These are phyloP conservation scores for Mythimna ferrago DNA, from an alignment of 2,888 invertebrate species.

Conservation along the genomic window DNA sequence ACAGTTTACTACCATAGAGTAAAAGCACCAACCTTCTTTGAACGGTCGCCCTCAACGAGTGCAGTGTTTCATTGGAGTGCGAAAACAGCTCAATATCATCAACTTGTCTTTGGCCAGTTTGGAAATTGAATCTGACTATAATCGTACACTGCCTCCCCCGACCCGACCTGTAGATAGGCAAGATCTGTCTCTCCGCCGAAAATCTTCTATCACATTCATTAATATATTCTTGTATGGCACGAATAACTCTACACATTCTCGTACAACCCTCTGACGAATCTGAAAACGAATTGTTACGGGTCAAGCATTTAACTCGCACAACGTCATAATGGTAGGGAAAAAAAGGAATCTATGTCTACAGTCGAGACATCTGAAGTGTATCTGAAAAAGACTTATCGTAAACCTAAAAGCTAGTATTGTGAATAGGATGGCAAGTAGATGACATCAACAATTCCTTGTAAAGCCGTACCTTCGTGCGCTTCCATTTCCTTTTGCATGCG, in stretches of 20 bases:
- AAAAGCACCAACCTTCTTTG: conserved; percentile 90
- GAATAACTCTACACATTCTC: conserved; percentile 97
- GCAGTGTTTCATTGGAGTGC: conserved; percentile 98
- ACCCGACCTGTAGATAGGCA: conserved; percentile 97
- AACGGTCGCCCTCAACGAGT: conserved; percentile 95
- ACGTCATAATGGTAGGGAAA: neutral
- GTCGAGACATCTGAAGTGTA: neutral
- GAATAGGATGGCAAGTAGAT: too few species aligned
- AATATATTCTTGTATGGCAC: conserved; percentile 98
- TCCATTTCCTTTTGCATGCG: conserved; percentile 96
- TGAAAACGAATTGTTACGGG: conserved; percentile 65
- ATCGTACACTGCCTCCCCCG: conserved; percentile 97
- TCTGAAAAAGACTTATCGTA: too few species aligned
- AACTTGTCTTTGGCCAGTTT: conserved; percentile 96
- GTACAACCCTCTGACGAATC: conserved; percentile 85
- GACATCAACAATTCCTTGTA: neutral
- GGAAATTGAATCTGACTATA: conserved; percentile 94
- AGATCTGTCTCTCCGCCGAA: conserved; percentile 96
- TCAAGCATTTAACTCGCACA: neutral
- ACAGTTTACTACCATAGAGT: neutral
- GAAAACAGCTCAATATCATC: conserved; percentile 98
- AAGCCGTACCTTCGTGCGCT: conserved; percentile 77
- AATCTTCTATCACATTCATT: conserved; percentile 98
- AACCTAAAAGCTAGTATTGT: too few species aligned
- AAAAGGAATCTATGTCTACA: neutral